Percentiles rank a stretch among this genome's conserved stretches.
phyloP scores from a whole-genome alignment of 2,113 vertebrate genomes.

The Percina caprodes region DNA sequence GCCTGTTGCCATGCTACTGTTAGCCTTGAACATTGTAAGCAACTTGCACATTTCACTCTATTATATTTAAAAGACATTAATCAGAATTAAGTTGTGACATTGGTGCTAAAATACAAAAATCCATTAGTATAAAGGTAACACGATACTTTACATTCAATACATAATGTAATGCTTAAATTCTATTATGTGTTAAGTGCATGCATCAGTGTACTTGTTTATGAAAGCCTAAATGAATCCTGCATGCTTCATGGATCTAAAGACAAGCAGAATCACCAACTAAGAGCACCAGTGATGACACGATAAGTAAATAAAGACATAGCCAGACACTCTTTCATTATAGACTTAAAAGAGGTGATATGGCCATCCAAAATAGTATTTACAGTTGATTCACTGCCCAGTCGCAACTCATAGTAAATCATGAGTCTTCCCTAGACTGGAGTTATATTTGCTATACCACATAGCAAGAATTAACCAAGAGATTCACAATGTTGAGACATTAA shows the following conservation, averaged over 20 bases:
- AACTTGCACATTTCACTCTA: neutral
- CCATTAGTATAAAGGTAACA: neutral
- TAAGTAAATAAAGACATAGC: conserved; percentile 23
- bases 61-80: neutral
- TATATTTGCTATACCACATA: neutral
- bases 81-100: neutral
- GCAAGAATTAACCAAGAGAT: neutral
- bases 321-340: conserved; percentile 55
- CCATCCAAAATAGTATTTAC: conserved; percentile 53
- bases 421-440: neutral
- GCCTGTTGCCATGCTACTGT: neutral
- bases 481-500: neutral
- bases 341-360: conserved; percentile 39
- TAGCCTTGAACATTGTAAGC: too few species aligned
- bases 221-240: neutral
- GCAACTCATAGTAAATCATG: neutral
- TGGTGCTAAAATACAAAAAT: neutral
- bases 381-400: conserved; percentile 12
- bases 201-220: neutral
- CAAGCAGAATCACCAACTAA: neutral
- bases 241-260: neutral
- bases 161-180: neutral
- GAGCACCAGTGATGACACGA: neutral
- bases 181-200: too few species aligned
- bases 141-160: neutral